Conservation (phyloP, 2,888 invertebrate species). For the Agrenia bidenticulata region DNA sequence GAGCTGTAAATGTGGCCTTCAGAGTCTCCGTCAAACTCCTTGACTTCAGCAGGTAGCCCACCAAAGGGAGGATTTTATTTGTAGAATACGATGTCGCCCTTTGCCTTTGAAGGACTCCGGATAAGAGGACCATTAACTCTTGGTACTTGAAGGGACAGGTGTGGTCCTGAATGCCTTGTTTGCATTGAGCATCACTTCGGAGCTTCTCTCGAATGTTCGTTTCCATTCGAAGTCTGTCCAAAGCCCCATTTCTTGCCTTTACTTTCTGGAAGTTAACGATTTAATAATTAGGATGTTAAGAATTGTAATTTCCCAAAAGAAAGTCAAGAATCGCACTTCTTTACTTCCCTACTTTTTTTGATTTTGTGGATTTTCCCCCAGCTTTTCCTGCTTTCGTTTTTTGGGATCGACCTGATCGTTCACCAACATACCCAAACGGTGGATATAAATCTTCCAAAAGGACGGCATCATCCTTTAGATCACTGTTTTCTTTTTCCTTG, state of each 20-base stretch:
- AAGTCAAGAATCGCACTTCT: not conserved
- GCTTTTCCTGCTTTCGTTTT: not conserved
- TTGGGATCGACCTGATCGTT: not conserved
- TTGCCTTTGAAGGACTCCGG: slow-evolving; percentile 32
- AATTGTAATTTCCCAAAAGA: too few species aligned
- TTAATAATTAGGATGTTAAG: too few species aligned
- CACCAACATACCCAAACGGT: not conserved
- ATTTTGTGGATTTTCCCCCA: slow-evolving; percentile 1
- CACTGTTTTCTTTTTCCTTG: not conserved
- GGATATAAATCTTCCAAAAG: not conserved
- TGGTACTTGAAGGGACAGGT: slow-evolving; percentile 36
- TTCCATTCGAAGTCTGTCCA: slow-evolving; percentile 30
- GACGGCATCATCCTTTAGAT: not conserved
- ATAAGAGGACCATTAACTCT: slow-evolving; percentile 35
- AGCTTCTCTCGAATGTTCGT: slow-evolving; percentile 33
- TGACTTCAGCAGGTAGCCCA: slow-evolving; percentile 37
- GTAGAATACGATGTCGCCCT: slow-evolving; percentile 25
- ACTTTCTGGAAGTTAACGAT: too few species aligned
- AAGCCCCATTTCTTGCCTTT: not conserved
- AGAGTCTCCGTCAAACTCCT: slow-evolving; percentile 38
- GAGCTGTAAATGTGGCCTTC: slow-evolving; percentile 33
- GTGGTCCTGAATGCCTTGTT: slow-evolving; percentile 26
- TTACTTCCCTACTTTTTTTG: slow-evolving; percentile 9
- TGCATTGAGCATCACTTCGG: slow-evolving; percentile 25
- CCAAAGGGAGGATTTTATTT: slow-evolving; percentile 35